These are phyloP conservation scores for Electrophaes corylata DNA, from an alignment of 2,888 invertebrate species.

Conservation along the genomic window DNA sequence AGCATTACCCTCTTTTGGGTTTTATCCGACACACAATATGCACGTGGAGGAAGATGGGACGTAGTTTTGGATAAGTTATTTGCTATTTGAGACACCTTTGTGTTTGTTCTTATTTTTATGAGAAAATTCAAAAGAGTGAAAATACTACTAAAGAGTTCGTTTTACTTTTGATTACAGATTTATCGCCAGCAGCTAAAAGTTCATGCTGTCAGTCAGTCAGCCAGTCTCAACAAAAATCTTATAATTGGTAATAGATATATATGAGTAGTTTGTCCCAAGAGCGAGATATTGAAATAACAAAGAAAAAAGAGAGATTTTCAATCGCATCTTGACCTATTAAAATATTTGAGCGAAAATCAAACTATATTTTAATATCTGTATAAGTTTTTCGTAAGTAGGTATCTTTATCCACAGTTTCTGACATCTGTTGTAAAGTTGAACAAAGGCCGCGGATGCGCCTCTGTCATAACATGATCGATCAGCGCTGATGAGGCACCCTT, in stretches of 20 bases:
- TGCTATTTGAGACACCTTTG: not conserved
- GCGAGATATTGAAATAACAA: too few relatives aligned
- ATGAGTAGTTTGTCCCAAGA: too few relatives aligned
- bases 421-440: constrained; percentile 19
- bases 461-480: constrained; percentile 77
- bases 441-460: constrained; percentile 22
- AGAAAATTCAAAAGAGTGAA: too few relatives aligned
- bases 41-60: constrained; percentile 18
- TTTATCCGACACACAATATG: constrained; percentile 48
- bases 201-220: too few relatives aligned
- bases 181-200: too few relatives aligned
- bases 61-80: constrained; percentile 43
- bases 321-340: too few relatives aligned
- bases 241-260: too few relatives aligned
- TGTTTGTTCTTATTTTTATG: not conserved
- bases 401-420: constrained; percentile 10
- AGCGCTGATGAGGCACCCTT: constrained; percentile 54
- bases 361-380: not conserved
- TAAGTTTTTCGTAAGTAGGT: not conserved
- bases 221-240: too few relatives aligned
- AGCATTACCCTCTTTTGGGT: constrained; percentile 55
- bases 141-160: too few relatives aligned
- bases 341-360: not conserved
- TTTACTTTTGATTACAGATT: too few relatives aligned
- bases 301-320: too few relatives aligned